Conservation (phyloP, 2,797 vertebrate genomes). For the Mallotus villosus region DNA sequence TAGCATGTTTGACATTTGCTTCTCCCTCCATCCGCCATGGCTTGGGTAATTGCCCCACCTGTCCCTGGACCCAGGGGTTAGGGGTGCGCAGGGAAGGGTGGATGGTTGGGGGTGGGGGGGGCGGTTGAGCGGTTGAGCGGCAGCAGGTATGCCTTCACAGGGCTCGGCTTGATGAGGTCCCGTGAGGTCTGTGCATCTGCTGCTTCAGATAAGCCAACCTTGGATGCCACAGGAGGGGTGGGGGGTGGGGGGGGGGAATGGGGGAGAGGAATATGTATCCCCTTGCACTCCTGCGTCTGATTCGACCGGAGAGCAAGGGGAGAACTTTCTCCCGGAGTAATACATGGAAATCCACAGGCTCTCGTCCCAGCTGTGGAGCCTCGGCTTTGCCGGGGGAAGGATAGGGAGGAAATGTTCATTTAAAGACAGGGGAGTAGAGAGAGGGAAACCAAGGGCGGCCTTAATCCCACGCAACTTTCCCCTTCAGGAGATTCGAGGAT, state of each 20-base stretch:
- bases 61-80: constrained; percentile 53
- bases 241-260: constrained; percentile 22
- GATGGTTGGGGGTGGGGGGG: constrained; percentile 45
- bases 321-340: constrained; percentile 56
- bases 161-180: constrained; percentile 75
- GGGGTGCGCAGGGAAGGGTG: constrained; percentile 50
- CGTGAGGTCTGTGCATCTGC: constrained; percentile 74
- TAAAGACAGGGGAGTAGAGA: constrained; percentile 25
- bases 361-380: constrained; percentile 28
- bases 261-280: constrained; percentile 48
- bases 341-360: constrained; percentile 60
- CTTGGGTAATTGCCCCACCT: constrained; percentile 64
- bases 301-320: constrained; percentile 43
- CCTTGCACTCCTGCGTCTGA: constrained; percentile 44
- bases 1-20: constrained; percentile 54
- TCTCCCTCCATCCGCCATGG: constrained; percentile 28
- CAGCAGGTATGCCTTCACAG: constrained; percentile 71
- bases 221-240: constrained; percentile 55
- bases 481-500: constrained; percentile 39
- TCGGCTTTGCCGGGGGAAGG: constrained; percentile 9
- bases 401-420: constrained; percentile 36
- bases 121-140: constrained; percentile 63
- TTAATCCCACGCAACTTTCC: constrained; percentile 51
- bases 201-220: constrained; percentile 76
- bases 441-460: constrained; percentile 15